Evolutionary conservation across 2,113 vertebrate genomes (phyloP).

Genomic region (Triplophysa dalaica): DNA sequence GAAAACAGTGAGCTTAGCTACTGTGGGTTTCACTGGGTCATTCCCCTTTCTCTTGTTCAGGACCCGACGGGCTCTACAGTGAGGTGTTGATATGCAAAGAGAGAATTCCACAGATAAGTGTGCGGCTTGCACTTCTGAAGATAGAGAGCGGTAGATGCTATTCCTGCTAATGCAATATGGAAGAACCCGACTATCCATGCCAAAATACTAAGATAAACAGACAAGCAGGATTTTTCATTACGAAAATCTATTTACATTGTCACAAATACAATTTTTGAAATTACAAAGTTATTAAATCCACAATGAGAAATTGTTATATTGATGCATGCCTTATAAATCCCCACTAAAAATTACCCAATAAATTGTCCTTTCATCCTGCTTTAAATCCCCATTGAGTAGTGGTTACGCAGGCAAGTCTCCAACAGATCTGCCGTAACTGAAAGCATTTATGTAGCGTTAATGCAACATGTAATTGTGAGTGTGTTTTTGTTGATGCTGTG

Average conservation of each 20-base stretch:
- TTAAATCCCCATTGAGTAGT: background rate
- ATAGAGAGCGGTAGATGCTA: background rate
- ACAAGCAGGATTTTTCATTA: background rate
- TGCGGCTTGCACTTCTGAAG: background rate
- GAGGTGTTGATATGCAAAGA: slow-evolving; percentile 69
- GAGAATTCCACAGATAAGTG: slow-evolving; percentile 73
- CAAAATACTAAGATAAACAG: background rate
- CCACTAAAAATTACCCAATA: background rate
- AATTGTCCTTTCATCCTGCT: background rate
- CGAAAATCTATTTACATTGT: no score
- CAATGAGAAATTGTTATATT: no score
- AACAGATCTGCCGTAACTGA: background rate
- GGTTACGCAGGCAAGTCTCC: background rate
- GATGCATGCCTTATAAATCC: background rate
- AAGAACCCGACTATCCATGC: background rate
- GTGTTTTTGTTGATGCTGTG: slow-evolving; percentile 27
- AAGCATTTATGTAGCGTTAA: slow-evolving; percentile 9
- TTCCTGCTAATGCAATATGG: background rate
- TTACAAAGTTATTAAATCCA: no score
- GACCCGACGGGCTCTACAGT: slow-evolving; percentile 55
- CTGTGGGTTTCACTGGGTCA: background rate
- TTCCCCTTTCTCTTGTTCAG: slow-evolving; percentile 19
- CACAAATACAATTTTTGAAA: no score
- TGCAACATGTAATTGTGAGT: slow-evolving; percentile 9
- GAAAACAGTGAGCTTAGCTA: slow-evolving; percentile 40